phyloP scores from a whole-genome alignment of 1,140 invertebrate species.

The Drosophila parabipectinata region DNA sequence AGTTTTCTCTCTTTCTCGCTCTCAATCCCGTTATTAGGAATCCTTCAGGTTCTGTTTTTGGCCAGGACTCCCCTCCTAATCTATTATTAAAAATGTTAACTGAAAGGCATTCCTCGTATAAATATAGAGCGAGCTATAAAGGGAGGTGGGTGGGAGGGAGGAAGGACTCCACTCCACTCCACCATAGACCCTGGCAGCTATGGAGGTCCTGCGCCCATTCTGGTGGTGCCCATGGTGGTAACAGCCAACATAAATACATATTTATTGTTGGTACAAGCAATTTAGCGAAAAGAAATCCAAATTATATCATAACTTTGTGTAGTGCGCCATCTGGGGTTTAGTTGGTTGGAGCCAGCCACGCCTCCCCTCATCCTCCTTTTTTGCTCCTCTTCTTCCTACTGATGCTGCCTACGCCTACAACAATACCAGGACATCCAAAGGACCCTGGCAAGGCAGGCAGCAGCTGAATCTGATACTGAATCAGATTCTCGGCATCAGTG shows the following conservation, averaged over 20 bases:
- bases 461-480: conserved; percentile 42
- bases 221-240: not conserved
- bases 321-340: conserved; percentile 82
- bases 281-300: conserved; percentile 83
- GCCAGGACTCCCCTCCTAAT: conserved; percentile 32
- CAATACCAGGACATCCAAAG: conserved; percentile 42
- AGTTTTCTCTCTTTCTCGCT: not conserved
- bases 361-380: not conserved
- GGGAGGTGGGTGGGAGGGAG: no score
- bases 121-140: conserved; percentile 36
- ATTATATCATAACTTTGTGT: conserved; percentile 83
- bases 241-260: conserved; percentile 77
- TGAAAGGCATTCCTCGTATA: conserved; percentile 59
- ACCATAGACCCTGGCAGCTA: not conserved
- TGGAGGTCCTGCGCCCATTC: conserved; percentile 2
- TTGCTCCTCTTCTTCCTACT: conserved; percentile 7
- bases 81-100: conserved; percentile 69
- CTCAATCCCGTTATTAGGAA: conserved; percentile 20
- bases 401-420: conserved; percentile 67
- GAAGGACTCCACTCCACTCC: no score
- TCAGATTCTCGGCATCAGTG: conserved; percentile 14
- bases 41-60: not conserved
- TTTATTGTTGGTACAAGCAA: conserved; percentile 83
- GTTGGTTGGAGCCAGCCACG: conserved; percentile 52
- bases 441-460: conserved; percentile 35